Evolutionary conservation across 2,797 vertebrate species (phyloP).

Genomic region (Myotis findleyi): DNA sequence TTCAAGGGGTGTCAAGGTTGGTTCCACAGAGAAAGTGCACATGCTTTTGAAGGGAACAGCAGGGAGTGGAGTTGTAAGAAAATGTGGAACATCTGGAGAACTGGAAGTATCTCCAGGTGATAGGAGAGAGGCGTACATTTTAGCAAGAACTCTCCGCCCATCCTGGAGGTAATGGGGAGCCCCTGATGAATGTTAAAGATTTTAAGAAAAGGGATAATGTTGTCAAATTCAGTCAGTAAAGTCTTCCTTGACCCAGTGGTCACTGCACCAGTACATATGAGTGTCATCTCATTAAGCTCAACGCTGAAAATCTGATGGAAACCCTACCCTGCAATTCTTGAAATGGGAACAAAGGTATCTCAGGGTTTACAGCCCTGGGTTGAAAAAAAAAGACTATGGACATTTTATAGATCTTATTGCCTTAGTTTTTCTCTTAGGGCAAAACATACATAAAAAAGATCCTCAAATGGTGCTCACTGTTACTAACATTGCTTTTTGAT

Average conservation of each 20-base stretch:
- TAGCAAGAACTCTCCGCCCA: background rate
- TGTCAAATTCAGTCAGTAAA: background rate
- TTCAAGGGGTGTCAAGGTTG: background rate
- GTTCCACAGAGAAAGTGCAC: background rate
- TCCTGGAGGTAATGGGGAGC: background rate
- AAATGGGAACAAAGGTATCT: background rate
- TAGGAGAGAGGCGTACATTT: accelerated
- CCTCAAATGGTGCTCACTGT: background rate
- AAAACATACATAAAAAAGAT: constrained; percentile 40
- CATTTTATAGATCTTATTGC: background rate
- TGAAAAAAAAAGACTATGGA: constrained; percentile 47
- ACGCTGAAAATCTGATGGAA: background rate
- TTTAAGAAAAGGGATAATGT: background rate
- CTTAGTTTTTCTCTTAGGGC: constrained; percentile 38
- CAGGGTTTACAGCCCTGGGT: background rate
- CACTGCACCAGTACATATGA: background rate
- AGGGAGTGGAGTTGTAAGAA: background rate
- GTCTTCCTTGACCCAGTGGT: background rate
- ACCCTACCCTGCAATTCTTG: background rate
- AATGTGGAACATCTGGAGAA: background rate
- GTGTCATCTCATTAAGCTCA: background rate
- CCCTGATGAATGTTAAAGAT: background rate
- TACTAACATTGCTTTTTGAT: constrained; percentile 38
- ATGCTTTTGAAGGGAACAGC: background rate
- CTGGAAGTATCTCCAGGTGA: background rate